Conservation (phyloP, 1,140 invertebrate genomes). For the Vollenhovia emeryi region DNA sequence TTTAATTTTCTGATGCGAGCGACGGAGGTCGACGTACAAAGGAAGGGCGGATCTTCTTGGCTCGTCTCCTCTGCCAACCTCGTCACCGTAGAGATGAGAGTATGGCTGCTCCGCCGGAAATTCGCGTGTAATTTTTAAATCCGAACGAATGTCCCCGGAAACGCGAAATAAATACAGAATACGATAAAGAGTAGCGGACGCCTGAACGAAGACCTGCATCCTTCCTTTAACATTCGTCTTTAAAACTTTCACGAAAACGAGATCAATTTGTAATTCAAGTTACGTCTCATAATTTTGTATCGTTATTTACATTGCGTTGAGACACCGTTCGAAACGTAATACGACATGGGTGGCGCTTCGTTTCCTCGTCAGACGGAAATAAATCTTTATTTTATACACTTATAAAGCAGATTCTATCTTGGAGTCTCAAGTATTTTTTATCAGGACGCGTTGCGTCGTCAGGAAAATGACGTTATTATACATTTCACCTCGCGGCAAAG, state of each 20-base stretch:
- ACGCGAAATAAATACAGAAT: neutral
- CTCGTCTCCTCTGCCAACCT: conserved; percentile 44
- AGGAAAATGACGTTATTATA: conserved; percentile 25
- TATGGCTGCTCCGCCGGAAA: conserved; percentile 30
- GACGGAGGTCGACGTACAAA: conserved; percentile 43
- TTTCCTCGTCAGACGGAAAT: neutral
- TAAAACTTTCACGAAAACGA: neutral
- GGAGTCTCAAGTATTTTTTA: neutral
- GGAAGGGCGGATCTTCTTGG: conserved; percentile 55
- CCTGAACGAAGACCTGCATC: neutral
- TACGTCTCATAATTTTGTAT: neutral
- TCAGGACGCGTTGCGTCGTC: neutral
- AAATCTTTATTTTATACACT: conserved; percentile 1
- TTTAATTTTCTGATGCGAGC: conserved; percentile 56
- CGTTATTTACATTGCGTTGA: neutral
- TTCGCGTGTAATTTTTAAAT: conserved; percentile 15
- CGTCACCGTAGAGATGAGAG: conserved; percentile 49
- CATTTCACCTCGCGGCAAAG: neutral
- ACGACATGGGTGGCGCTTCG: neutral
- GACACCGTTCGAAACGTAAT: neutral
- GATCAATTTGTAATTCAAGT: neutral
- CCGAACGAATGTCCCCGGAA: neutral
- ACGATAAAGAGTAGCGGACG: neutral
- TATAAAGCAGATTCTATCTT: too few relatives aligned
- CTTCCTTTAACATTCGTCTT: neutral